These are phyloP conservation scores for Clinocottus analis DNA, from an alignment of 2,113 vertebrate genomes.

Conservation along the genomic window DNA sequence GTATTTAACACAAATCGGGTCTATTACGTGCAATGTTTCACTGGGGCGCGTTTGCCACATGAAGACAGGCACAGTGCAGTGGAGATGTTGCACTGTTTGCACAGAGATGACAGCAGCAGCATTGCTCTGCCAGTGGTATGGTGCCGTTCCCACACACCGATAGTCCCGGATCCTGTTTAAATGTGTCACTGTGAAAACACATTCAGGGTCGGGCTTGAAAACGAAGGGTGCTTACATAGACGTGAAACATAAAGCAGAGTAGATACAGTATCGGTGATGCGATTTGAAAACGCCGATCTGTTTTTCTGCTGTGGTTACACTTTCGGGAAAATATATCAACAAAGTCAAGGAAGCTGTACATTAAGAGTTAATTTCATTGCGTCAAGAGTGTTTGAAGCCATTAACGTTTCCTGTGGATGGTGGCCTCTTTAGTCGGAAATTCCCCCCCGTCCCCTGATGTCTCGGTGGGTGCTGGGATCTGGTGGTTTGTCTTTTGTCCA, in stretches of 20 bases:
- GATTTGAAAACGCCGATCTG: conserved; percentile 16
- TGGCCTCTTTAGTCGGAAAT: conserved; percentile 7
- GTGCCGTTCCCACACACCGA: conserved; percentile 23
- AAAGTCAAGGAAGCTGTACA: conserved; percentile 14
- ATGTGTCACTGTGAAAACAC: conserved; percentile 27
- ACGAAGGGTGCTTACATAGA: background rate
- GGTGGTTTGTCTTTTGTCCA: conserved; percentile 35
- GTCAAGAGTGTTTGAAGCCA: conserved; percentile 21
- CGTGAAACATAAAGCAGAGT: conserved; percentile 14
- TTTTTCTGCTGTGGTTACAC: conserved; percentile 8
- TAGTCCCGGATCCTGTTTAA: conserved; percentile 14
- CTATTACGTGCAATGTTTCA: conserved; percentile 2
- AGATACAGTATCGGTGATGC: conserved; percentile 24
- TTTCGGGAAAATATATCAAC: conserved; percentile 38
- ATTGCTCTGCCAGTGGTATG: background rate
- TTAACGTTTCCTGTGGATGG: conserved; percentile 50
- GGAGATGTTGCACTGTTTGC: conserved; percentile 15
- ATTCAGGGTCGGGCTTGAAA: conserved; percentile 3
- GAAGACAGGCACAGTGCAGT: conserved; percentile 8
- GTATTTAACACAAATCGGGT: background rate
- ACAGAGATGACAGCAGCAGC: conserved; percentile 16
- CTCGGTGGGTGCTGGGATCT: conserved; percentile 15
- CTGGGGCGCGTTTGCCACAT: conserved; percentile 6
- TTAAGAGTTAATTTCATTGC: conserved; percentile 18
- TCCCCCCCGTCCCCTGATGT: background rate